These are phyloP conservation scores for Cyprinodon diabolis DNA, from an alignment of 2,797 vertebrate genomes.

Conservation along the genomic window DNA sequence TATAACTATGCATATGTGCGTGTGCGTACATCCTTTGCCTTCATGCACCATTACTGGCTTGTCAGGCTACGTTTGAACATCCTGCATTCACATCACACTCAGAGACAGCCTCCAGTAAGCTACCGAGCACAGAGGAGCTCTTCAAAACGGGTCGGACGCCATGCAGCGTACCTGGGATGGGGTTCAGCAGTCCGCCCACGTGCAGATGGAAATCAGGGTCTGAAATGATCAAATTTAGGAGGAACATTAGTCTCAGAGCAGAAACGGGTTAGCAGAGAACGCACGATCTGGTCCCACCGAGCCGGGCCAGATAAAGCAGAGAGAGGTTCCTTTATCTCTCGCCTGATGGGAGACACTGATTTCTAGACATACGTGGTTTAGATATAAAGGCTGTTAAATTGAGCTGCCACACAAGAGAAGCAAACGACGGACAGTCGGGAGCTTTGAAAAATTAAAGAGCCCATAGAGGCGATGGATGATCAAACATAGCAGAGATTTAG, in stretches of 20 bases:
- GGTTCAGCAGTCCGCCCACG: conserved; percentile 97
- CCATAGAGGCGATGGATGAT: neutral
- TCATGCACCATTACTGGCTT: conserved; percentile 30
- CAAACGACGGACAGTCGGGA: neutral
- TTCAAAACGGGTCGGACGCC: conserved; percentile 65
- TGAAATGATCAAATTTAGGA: conserved; percentile 83
- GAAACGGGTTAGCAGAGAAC: conserved; percentile 55
- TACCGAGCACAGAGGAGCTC: conserved; percentile 62
- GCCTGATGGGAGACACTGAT: conserved; percentile 52
- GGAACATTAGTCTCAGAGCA: conserved; percentile 64
- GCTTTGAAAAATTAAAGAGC: conserved; percentile 13
- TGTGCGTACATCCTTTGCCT: conserved; percentile 31
- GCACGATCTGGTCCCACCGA: conserved; percentile 70
- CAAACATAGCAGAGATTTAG: conserved; percentile 5
- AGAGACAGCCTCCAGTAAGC: conserved; percentile 69
- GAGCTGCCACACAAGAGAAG: conserved; percentile 9
- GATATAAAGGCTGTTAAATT: conserved; percentile 30
- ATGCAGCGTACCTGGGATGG: conserved; percentile 93
- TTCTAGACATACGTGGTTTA: conserved; percentile 29
- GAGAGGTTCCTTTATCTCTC: conserved; percentile 49
- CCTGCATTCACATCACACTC: conserved; percentile 53
- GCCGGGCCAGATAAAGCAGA: conserved; percentile 49
- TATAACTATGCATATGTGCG: conserved; percentile 18
- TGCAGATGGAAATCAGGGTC: conserved; percentile 98
- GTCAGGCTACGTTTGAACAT: conserved; percentile 44